phyloP scores from a whole-genome alignment of 2,113 vertebrate genomes.

The Catharus minimus region DNA sequence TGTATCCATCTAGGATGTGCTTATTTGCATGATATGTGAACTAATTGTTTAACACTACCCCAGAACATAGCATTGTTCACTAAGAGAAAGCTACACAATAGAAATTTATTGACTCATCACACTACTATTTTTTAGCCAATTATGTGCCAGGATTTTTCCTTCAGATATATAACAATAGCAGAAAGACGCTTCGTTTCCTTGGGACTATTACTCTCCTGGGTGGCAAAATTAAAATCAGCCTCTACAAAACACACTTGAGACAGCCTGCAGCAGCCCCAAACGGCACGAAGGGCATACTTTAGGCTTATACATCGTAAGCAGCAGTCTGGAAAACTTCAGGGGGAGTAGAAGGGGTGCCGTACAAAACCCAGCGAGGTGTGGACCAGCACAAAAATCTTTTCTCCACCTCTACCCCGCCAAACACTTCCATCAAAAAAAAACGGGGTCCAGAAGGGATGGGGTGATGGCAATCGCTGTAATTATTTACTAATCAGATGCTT shows the following conservation, averaged over 20 bases:
- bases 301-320: background rate
- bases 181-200: conserved; percentile 34
- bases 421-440: background rate
- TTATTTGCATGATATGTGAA: conserved; percentile 64
- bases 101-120: conserved; percentile 66
- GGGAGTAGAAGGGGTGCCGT: fast-evolving
- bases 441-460: fast-evolving
- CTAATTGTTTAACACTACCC: conserved; percentile 63
- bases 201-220: conserved; percentile 51
- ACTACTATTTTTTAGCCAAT: conserved; percentile 65
- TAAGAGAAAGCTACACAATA: conserved; percentile 58
- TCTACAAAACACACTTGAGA: background rate
- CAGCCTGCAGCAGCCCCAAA: background rate
- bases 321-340: background rate
- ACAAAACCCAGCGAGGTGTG: fast-evolving
- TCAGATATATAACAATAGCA: conserved; percentile 60
- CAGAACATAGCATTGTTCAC: conserved; percentile 55
- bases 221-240: conserved; percentile 65
- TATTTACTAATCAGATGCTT: background rate
- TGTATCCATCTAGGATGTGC: conserved; percentile 56
- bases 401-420: fast-evolving
- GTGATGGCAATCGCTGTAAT: fast-evolving
- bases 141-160: conserved; percentile 56
- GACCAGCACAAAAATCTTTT: background rate
- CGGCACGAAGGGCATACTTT: background rate